Evolutionary conservation across 2,113 vertebrate species (phyloP).

Genomic region (Thunnus thynnus): DNA sequence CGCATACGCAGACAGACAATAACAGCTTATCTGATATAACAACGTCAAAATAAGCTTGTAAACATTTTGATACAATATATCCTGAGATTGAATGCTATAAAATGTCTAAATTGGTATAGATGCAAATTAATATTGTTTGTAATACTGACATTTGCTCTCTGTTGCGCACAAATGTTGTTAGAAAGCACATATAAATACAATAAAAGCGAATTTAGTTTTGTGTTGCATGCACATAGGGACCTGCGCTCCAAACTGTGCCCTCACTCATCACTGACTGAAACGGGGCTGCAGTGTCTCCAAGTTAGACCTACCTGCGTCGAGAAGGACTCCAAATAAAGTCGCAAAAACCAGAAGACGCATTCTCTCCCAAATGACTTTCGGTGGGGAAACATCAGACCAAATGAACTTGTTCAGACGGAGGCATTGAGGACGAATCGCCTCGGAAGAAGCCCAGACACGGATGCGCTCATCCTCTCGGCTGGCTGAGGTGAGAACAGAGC

Average conservation of each 20-base stretch:
- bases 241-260: neutral
- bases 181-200: neutral
- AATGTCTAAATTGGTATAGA: neutral
- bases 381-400: constrained; percentile 74
- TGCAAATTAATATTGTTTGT: neutral
- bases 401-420: constrained; percentile 33
- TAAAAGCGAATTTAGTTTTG: neutral
- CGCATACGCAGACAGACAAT: too few species aligned
- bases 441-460: constrained; percentile 30
- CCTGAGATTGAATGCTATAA: neutral
- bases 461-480: constrained; percentile 48
- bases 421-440: constrained; percentile 5
- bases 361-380: constrained; percentile 64
- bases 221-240: neutral
- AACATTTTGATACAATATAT: neutral
- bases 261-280: neutral
- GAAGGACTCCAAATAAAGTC: constrained; percentile 81
- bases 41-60: neutral
- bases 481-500: constrained; percentile 10
- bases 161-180: constrained; percentile 2
- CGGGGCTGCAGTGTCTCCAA: constrained; percentile 16
- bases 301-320: constrained; percentile 76
- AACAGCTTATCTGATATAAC: too few species aligned
- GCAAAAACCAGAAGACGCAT: constrained; percentile 80
- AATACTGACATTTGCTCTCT: too few species aligned